These are phyloP conservation scores for Eremobia ochroleuca DNA, from an alignment of 2,888 invertebrate species.

Conservation along the genomic window DNA sequence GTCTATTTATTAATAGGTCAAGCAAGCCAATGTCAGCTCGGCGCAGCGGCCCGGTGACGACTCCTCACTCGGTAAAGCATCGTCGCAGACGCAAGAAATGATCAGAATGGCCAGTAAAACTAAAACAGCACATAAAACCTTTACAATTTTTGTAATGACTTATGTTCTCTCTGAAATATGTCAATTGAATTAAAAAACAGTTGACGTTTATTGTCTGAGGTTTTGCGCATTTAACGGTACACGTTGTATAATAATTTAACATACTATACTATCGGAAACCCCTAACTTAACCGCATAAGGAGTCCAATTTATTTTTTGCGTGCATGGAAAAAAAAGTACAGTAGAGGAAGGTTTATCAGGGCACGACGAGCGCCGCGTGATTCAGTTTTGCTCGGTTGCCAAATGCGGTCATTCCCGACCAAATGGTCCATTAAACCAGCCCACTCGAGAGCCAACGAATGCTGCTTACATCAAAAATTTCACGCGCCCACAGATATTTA, in stretches of 20 bases:
- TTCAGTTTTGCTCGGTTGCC: conserved; percentile 62
- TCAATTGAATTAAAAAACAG: too few relatives aligned
- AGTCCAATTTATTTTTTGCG: conserved; percentile 29
- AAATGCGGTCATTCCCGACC: conserved; percentile 62
- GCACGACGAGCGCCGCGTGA: conserved; percentile 43
- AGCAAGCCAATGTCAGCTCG: too few relatives aligned
- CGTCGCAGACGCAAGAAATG: too few relatives aligned
- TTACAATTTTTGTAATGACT: too few relatives aligned
- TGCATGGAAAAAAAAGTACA: conserved; percentile 26
- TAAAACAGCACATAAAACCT: too few relatives aligned
- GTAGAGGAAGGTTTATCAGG: conserved; percentile 50
- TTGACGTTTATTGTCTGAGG: too few relatives aligned
- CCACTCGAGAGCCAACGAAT: conserved; percentile 63
- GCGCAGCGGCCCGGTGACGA: too few relatives aligned
- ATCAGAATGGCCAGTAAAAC: too few relatives aligned
- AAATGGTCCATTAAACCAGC: conserved; percentile 69
- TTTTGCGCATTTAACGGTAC: too few relatives aligned
- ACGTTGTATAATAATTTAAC: not conserved
- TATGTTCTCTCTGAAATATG: too few relatives aligned
- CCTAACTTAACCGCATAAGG: conserved; percentile 9
- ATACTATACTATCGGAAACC: not conserved
- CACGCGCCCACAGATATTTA: conserved; percentile 54
- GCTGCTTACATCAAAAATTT: conserved; percentile 65
- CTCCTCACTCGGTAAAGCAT: too few relatives aligned
- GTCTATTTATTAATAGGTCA: too few relatives aligned